Base-by-base conservation (phyloP, 2,113 vertebrate species). In the Vanacampus margaritifer region DNA sequence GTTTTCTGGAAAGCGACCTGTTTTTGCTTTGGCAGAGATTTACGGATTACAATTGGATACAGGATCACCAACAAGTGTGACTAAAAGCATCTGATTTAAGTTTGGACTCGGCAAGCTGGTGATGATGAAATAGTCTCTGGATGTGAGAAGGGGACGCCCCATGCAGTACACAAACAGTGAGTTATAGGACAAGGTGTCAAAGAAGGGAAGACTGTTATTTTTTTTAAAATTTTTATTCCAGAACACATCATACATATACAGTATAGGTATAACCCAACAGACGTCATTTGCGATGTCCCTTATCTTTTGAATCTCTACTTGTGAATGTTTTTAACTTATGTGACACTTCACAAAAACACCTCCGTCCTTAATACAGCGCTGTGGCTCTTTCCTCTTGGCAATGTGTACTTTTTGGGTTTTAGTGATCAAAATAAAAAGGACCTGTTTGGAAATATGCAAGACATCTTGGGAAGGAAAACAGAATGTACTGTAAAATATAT, bases 401-500 rank as follows among this genome's bases (percentile, higher is more conserved):
- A 45, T 92, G 89, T 91, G n/a, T 91, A 65, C 56, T 50, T 72
- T 72, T 67, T 70, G 76, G 53, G 73, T 73, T 75, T 77, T 60
- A 91, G 93, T 91, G 92, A 86, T 91, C 80, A 45, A 62, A 37
- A 68, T 62, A 82, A 84, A 81, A 94, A 92, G 91, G 93, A 92
- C 92, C 86, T 88, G 88, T 91, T 93, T 94, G 93, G 93, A 93
- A 93, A 84, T 96, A 95, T 95, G 94, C 94, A 96, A 96, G 93
- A 92, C 90, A 89, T 92, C 88, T 92, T 90, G 56, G 79, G 70
- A 80, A 85, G 80, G 89, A 93, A 93, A 91, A 87, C 91, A 95
- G 94, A 97, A 95, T 96, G 95, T 96, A 97, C 91, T 95, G 94
- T 95, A 96, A 91, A 92, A 95, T 92, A 90, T 89, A n/a, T 87